Base-by-base conservation (phyloP, 2,888 invertebrate genomes). In the Stenotaenia linearis region DNA sequence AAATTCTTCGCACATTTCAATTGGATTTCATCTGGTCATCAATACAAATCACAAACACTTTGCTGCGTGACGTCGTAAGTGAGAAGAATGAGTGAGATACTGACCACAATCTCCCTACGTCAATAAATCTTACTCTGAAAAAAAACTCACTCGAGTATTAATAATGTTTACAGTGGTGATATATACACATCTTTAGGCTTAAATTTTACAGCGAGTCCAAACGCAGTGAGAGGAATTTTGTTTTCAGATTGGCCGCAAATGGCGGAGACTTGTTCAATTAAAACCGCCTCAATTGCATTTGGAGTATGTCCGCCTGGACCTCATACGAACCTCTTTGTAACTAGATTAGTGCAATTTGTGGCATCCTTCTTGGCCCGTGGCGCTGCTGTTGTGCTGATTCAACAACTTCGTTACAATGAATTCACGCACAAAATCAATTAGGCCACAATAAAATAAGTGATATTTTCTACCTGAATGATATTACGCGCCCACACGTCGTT, bases 241-340 rank as follows among this genome's bases (percentile, higher is more conserved):
- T 40, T 40, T 40, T 40, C 40, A 40, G 56, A 56, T 56, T 23
- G 30, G 30, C 75, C 75, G 30, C 30, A 32, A 32, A 32, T 75
- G 75, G 75, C 75, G 28, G 30, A 3, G 30, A 28, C 28, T 75
- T 75, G 75, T 25, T 32, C 75, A 75, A 75, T 75, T 75, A 75
- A 75, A 75, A 75, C 75, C 28, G 25, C 75, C 75, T 75, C 75
- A 75, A 75, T 75, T 75, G 75, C 75, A 75, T 75, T 75, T 75
- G 75, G 75, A 75, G 75, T 32, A n/a, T 75, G 30, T 28, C 30
- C 32, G 75, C 30, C 75, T 28, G 75, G 75, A 32, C 32, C 75
- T 75, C 75, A 21, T 32, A 75, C 12, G 75, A 75, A 32, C 75
- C 30, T 28, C 75, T 32, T 18, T 32, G 28, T 75, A 75, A 75